Evolutionary conservation across 2,888 invertebrate species (phyloP), one percentile per base, ranked within the genome.

Genomic region (Drosophila formosana): DNA sequence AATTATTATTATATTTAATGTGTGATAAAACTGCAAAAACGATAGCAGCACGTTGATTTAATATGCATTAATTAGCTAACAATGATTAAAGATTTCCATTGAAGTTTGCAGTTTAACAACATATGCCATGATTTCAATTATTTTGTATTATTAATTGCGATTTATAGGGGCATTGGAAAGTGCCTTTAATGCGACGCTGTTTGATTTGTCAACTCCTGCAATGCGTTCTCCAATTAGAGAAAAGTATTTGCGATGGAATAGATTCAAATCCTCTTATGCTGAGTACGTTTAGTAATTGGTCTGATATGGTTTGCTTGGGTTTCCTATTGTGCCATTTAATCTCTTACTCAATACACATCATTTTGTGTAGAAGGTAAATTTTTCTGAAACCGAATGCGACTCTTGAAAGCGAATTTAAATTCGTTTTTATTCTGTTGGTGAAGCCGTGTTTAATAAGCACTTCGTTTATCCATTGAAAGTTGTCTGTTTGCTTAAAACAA

Each of bases 11-110:
- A 47, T 45, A 43, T 56, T 46, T 25, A 5, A 55, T 47, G 47
- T 39, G 30, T 41, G 30, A 7, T 6, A 30, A 30, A 30, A 30
- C 30, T 8, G 43, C 34, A 3, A 45, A 8, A 50, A 13, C 32
- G 49, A 51, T 18, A 37, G 50, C 18, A 26, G 34, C 32, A 53
- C 25, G 30, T 45, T 41, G 50, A 56, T 63, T 55, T n/a, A 43
- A 67, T 34, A 55, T 46, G 30, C 32, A 45, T 51, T 56, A 67
- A 67, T 63, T 56, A 63, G 63, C 39, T 46, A 30, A 25, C 46
- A 55, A 55, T 5, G 46, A 18, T 39, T 25, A 9, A 58, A 49
- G 28, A 23, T 56, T n/a, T 26, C 11, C 25, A 32, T 13, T 46
- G 3, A 25, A 34, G 13, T n/a, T 41, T 28, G 43, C 18, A 43